Evolutionary conservation across 1,140 invertebrate species (phyloP), one percentile per base, ranked within the genome.

Genomic region (Anagrus nilaparvatae): DNA sequence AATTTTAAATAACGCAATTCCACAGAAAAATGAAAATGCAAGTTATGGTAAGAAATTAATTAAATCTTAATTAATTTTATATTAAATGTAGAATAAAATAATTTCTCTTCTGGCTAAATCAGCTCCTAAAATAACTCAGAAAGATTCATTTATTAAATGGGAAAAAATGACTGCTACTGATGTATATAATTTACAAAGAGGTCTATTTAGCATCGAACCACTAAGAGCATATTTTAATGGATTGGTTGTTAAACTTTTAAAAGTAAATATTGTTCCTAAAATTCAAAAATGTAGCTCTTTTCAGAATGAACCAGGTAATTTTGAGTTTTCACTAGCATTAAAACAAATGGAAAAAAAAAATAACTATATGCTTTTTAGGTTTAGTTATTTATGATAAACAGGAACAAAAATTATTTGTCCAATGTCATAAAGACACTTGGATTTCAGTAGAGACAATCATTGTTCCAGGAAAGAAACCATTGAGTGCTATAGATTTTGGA

Each of bases 121-220:
- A 86, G 84, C 84, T 29, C 82, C 80, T 41, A 84, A 83, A 71
- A 70, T 86, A 40, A 71, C 67, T 23, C 59, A 66, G 29, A 53
- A 58, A 25, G 69, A 80, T 37, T 73, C 78, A 10, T 62, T 70
- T 52, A 63, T 86, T 9, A 67, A 69, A 44, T 87, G 83, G 82
- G 46, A 67, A 3, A 53, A 68, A 35, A 78, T 77, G 66, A 71
- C 61, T 20, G 72, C 81, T 0, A 55, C 49, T 40, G 54, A 79
- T 51, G 56, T 86, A 13, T 82, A 78, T 51, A 73, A 83, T 56
- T 65, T 80, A 21, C 69, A 79, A 51, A 65, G 82, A 52, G 80
- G 80, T 4, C 59, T 86, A 35, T 70, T 69, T 50, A 74, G 78
- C 18, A 54, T 84, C 17, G 77, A 77, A 54, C 61, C 72, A 6